Evolutionary conservation across 53 echinoderm and acorn worm genomes (phyloP).

Genomic region (Astropecten irregularis): DNA sequence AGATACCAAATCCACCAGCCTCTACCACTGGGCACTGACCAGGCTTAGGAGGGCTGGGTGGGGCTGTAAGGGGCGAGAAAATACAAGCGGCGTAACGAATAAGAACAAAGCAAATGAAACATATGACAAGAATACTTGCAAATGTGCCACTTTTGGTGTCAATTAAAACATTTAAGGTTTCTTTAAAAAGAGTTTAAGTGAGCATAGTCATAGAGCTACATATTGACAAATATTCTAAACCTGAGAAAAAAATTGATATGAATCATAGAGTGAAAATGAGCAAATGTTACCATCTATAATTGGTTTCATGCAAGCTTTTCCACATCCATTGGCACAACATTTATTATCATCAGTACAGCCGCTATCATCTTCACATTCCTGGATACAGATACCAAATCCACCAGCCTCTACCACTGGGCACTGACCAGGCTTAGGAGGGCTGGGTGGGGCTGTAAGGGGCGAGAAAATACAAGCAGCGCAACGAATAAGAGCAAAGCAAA

Average conservation of each 20-base stretch:
- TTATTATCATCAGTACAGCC: constrained; percentile 42
- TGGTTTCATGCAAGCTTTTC: constrained; percentile 11
- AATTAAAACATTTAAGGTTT: no score
- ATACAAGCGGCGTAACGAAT: neutral
- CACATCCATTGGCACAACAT: constrained; percentile 64
- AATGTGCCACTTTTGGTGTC: no score
- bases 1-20: neutral
- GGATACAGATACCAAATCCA: constrained; percentile 19
- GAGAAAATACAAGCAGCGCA: constrained; percentile 4
- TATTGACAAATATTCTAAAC: no score
- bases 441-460: constrained; percentile 3
- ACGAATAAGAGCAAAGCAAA: no score
- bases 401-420: constrained; percentile 35
- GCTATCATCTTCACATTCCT: constrained; percentile 39
- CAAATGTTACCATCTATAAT: no score
- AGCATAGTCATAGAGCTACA: no score
- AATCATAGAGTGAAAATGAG: no score
- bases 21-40: constrained; percentile 46
- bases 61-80: constrained; percentile 24
- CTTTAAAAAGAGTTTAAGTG: no score
- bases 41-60: neutral
- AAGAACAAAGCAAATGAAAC: no score
- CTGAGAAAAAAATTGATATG: no score
- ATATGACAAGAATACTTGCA: no score
- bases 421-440: constrained; percentile 28